These are phyloP conservation scores for Rhopalosiphum nymphaeae DNA, from an alignment of 2,888 invertebrate genomes.

Conservation along the genomic window DNA sequence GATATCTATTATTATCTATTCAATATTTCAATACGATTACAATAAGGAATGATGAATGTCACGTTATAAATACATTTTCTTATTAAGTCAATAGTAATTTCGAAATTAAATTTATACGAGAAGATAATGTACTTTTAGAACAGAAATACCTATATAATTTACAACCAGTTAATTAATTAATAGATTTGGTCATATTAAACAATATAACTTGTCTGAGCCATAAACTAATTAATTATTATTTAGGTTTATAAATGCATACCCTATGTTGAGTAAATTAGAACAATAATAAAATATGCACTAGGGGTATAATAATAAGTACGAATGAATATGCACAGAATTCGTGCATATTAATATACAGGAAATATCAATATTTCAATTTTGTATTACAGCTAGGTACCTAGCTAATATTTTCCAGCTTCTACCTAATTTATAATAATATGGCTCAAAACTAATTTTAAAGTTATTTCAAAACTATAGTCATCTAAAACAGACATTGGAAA, in stretches of 20 bases:
- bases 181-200: conserved; percentile 27
- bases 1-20: neutral
- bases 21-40: neutral
- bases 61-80: neutral
- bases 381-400: neutral
- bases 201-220: neutral
- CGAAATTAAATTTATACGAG: conserved; percentile 31
- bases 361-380: conserved; percentile 20
- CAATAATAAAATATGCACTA: neutral
- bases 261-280: neutral
- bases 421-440: neutral
- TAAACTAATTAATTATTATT: conserved; percentile 25
- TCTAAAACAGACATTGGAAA: too few species aligned
- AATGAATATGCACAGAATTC: neutral
- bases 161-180: neutral
- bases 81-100: neutral
- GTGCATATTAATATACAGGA: neutral
- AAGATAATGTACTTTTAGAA: neutral
- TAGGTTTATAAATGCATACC: neutral
- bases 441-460: neutral
- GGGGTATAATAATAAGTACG: conserved; percentile 8
- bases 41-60: neutral
- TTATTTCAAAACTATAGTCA: too few species aligned
- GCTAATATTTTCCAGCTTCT: neutral
- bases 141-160: neutral